Percentiles rank a stretch among this genome's conserved stretches.
phyloP scores from a whole-genome alignment of 2,797 vertebrate genomes.

The Coccyzus lansbergi region DNA sequence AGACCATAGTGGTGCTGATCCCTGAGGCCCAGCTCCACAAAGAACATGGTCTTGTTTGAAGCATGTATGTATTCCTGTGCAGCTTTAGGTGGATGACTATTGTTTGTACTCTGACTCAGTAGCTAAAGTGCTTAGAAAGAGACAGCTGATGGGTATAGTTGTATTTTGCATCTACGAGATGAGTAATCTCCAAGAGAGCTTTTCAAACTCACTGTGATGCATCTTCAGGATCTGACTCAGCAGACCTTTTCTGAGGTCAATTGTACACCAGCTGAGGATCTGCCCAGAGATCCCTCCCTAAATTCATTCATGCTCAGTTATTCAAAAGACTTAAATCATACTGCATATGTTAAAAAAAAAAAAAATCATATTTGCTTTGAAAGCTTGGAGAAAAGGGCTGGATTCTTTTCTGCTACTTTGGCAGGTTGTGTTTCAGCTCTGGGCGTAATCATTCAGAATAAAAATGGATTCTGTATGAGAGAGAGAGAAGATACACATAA shows the following conservation, averaged over 20 bases:
- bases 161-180: not conserved
- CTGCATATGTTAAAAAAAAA: too few species aligned
- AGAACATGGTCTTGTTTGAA: fast-evolving
- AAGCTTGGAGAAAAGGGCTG: conserved; percentile 2
- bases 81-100: not conserved
- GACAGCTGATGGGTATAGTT: not conserved
- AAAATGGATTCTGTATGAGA: not conserved
- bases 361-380: conserved; percentile 11
- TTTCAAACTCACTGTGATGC: conserved; percentile 17
- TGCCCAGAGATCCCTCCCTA: not conserved
- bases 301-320: not conserved
- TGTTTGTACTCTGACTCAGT: not conserved
- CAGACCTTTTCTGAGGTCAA: not conserved
- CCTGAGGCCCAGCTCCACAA: not conserved
- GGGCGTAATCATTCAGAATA: conserved; percentile 39
- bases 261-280: not conserved
- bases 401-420: conserved; percentile 3
- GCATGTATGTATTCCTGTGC: fast-evolving
- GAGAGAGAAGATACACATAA: not conserved
- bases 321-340: not conserved
- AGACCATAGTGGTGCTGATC: fast-evolving
- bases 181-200: conserved; percentile 43
- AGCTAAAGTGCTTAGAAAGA: not conserved
- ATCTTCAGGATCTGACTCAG: not conserved
- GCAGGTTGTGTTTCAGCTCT: conserved; percentile 46